Evolutionary conservation across 2,888 invertebrate genomes (phyloP).

Genomic region (Chloroclysta siterata): DNA sequence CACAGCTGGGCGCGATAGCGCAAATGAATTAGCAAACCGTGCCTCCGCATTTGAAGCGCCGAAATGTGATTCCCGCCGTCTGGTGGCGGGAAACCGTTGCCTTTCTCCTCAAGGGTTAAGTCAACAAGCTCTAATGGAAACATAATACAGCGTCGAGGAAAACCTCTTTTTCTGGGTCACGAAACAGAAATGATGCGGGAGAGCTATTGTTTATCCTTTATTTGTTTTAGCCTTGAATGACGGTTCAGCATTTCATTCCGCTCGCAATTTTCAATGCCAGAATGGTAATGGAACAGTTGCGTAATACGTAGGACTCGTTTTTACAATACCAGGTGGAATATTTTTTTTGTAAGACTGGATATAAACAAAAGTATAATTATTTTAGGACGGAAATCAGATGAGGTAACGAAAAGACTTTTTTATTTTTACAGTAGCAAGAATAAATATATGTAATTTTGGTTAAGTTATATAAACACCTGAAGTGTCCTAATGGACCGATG

Average conservation of each 20-base stretch:
- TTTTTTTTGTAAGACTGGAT: not conserved
- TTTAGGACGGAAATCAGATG: not conserved
- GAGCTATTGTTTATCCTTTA: conserved; percentile 64
- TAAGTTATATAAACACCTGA: too few relatives aligned
- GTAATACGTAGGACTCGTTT: conserved; percentile 4
- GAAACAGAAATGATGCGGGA: conserved; percentile 67
- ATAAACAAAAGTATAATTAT: not conserved
- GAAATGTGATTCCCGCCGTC: conserved; percentile 52
- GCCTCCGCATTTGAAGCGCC: conserved; percentile 65
- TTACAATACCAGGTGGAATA: not conserved
- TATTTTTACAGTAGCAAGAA: too few relatives aligned
- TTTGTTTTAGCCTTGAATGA: conserved; percentile 62
- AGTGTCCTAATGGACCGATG: too few relatives aligned
- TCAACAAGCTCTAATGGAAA: conserved; percentile 76
- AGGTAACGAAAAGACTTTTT: too few relatives aligned
- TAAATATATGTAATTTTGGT: too few relatives aligned
- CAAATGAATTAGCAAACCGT: conserved; percentile 67
- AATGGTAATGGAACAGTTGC: conserved; percentile 34
- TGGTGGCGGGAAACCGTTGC: conserved; percentile 52
- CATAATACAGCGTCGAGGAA: conserved; percentile 66
- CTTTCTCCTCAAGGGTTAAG: conserved; percentile 65
- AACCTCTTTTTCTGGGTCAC: conserved; percentile 66
- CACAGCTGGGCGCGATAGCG: conserved; percentile 64
- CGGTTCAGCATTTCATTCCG: conserved; percentile 53
- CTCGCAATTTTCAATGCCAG: conserved; percentile 42